A percentile compares a stretch with the other conserved stretches of the same genome.
Evolutionary conservation across 2,797 vertebrate genomes (phyloP).

Genomic region (Tenualosa thibaudeaui): DNA sequence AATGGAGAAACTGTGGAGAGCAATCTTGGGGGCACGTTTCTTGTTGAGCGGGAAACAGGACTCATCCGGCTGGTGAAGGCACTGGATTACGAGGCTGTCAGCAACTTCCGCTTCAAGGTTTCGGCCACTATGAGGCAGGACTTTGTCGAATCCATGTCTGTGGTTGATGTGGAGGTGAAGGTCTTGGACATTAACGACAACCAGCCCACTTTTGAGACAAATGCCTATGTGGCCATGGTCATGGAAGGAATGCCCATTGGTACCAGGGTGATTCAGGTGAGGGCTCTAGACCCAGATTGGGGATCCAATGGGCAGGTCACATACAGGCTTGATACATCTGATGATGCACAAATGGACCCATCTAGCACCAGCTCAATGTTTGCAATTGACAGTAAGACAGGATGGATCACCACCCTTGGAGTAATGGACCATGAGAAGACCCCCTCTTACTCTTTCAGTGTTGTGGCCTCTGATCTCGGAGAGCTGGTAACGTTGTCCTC

Average conservation of each 20-base stretch:
- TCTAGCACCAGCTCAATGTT: conserved; percentile 71
- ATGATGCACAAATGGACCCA: conserved; percentile 67
- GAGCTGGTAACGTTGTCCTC: conserved; percentile 85
- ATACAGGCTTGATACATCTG: conserved; percentile 79
- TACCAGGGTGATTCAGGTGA: conserved; percentile 87
- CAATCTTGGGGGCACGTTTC: conserved; percentile 85
- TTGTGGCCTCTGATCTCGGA: conserved; percentile 86
- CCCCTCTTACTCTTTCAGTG: conserved; percentile 82
- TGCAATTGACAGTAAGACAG: conserved; percentile 87
- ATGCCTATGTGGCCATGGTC: conserved; percentile 86
- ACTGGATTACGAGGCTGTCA: conserved; percentile 89
- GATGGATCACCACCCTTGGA: conserved; percentile 90
- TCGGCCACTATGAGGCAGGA: conserved; percentile 74
- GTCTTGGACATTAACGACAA: conserved; percentile 95
- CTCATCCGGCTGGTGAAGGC: conserved; percentile 83
- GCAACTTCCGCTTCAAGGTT: conserved; percentile 88
- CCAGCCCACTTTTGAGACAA: conserved; percentile 87
- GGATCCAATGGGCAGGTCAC: conserved; percentile 92
- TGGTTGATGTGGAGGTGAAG: conserved; percentile 91
- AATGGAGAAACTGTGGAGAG: conserved; percentile 87
- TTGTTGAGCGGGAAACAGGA: conserved; percentile 88
- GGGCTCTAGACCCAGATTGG: conserved; percentile 89
- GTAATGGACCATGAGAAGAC: conserved; percentile 87
- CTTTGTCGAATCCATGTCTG: conserved; percentile 81
- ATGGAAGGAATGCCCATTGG: conserved; percentile 92